Base-by-base conservation (phyloP, 1,140 invertebrate species). In the Antheraea pernyi region DNA sequence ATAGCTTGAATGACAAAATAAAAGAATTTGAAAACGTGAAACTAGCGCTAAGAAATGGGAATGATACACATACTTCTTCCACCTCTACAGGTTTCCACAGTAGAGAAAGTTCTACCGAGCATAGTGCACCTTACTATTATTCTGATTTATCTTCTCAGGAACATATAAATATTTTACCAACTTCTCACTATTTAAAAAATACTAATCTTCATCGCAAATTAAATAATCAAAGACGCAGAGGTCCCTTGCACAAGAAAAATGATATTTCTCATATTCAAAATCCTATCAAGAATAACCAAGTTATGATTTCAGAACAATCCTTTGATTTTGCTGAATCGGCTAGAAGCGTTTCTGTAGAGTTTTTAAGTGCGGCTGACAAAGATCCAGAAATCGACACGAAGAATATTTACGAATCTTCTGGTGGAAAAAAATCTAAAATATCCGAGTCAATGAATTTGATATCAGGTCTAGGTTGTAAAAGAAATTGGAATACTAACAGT, bases 61-160 rank as follows among this genome's bases (percentile, higher is more conserved):
- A 77, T 72, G 89, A 91, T 37, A 82, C 81, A 58, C 82, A 87
- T 74, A 70, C 76, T 61, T 86, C 84, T 42, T 86, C 84, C 59
- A 80, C 81, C 19, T 82, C 88, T 22, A 89, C 82, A 48, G 85
- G 88, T 65, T 90, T 91, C 80, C 92, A 93, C 70, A 92, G 91
- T 72, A 88, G 92, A 79, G 92, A 93, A 76, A 93, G 91, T 81
- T 93, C 92, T 37, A 83, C 93, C 19, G 94, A 93, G 46, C 94
- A 95, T 71, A 93, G 94, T 16, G 96, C 96, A 16, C 97, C 97
- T 0, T 97, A 98, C 82, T 98, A 98, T 81, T 97, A 97, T 88
- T 97, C 97, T 0, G 97, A 98, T 86, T 89, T 97, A n/a, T 93
- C 93, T 70, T 92, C 91, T 0, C 92, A 93, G 77, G 92, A 93